Evolutionary conservation across 2,113 vertebrate species (phyloP), one percentile per base, ranked within the genome.

Genomic region (Coryphaenoides rupestris): DNA sequence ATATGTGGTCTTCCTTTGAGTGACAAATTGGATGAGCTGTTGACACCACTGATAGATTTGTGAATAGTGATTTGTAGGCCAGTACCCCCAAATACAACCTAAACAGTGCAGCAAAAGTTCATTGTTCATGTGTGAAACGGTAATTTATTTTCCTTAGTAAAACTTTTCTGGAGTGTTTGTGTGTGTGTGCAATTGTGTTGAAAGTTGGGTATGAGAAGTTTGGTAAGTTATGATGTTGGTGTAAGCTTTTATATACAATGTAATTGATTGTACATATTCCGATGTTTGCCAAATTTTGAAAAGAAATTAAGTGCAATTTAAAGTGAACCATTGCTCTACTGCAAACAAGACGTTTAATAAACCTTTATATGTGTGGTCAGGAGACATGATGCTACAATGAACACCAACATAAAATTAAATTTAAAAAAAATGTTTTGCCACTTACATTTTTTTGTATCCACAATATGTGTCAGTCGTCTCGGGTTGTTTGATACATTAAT

Each of bases 251-350:
- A 85, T 89, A 88, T 87, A 84, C 84, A 89, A 77, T 73, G 64
- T 62, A 81, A 72, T 82, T 70, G 45, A 69, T 66, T 90, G 87
- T 91, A 88, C 73, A 89, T 88, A 75, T 56, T 65, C 49, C 72
- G 63, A 64, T 79, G 60, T 84, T 79, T 89, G 81, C 70, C 72
- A 77, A 66, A 65, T 81, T 74, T 80, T 65, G 77, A 74, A 72
- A 28, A 57, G 56, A 21, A 55, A 75, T 50, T 46, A 76, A 71
- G 66, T 84, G 77, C 73, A 78, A 69, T 80, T 85, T 50, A 40
- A 67, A 74, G 28, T 73, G 60, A 63, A 61, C 49, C 62, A 55
- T 67, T 54, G 73, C 68, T 66, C 52, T 23, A 60, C 40, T 64
- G 28, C 23, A 66, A 70, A 28, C 40, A 53, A 65, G 68, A 71